phyloP scores from a whole-genome alignment of 1,140 invertebrate genomes.

The Drosophila sturtevanti region DNA sequence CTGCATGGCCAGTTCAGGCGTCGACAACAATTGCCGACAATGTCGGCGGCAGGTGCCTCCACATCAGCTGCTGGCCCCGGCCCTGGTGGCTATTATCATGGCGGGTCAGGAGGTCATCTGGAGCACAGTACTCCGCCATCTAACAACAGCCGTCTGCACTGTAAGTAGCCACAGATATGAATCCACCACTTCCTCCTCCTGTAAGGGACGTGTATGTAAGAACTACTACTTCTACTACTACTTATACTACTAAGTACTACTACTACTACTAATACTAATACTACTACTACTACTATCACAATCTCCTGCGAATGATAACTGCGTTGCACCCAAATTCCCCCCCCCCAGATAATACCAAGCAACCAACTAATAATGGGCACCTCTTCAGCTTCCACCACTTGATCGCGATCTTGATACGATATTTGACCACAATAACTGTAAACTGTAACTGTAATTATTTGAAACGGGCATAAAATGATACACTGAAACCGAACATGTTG shows the following conservation, averaged over 20 bases:
- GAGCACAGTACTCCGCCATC: constrained; percentile 84
- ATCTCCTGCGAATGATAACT: constrained; percentile 19
- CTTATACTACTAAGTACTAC: neutral
- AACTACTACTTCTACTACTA: neutral
- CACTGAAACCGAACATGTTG: neutral
- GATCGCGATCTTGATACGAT: constrained; percentile 3
- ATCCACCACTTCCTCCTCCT: constrained; percentile 32
- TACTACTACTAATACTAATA: constrained; percentile 9
- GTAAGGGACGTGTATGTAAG: constrained; percentile 21
- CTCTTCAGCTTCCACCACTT: constrained; percentile 19
- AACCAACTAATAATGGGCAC: constrained; percentile 17
- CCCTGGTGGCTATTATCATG: constrained; percentile 81
- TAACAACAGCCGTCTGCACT: constrained; percentile 83
- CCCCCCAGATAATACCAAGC: constrained; percentile 7
- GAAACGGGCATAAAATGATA: neutral
- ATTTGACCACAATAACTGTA: too few species aligned
- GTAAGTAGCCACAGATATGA: constrained; percentile 79
- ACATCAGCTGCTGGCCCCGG: constrained; percentile 35
- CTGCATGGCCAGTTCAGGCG: constrained; percentile 89
- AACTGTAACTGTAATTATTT: too few species aligned
- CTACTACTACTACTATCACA: neutral
- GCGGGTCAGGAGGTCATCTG: constrained; percentile 82
- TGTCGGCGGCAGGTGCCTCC: constrained; percentile 38
- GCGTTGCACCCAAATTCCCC: constrained; percentile 41
- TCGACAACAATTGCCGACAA: constrained; percentile 82